These are phyloP conservation scores for Cepaea hortensis DNA, from an alignment of 2,888 invertebrate genomes.

Conservation along the genomic window DNA sequence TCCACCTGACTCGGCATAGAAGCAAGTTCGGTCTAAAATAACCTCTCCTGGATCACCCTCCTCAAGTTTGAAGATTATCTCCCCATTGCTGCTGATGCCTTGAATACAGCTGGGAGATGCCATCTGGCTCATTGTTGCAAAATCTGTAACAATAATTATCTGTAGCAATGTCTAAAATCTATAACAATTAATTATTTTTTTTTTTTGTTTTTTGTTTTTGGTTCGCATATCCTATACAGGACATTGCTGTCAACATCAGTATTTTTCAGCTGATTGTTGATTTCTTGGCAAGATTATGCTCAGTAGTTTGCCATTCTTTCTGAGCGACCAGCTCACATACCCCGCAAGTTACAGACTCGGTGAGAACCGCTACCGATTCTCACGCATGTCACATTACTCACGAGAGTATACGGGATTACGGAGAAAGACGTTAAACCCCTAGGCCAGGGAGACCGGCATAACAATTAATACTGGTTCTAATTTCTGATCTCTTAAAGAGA, in stretches of 20 bases:
- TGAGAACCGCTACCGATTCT: background rate
- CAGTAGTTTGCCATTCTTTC: too few species aligned
- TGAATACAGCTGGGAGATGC: conserved; percentile 7
- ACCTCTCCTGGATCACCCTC: conserved; percentile 49
- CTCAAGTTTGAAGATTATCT: conserved; percentile 3
- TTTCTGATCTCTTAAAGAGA: too few species aligned
- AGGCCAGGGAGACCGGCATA: background rate
- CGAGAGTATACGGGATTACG: background rate
- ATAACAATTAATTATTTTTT: background rate
- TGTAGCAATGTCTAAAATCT: background rate
- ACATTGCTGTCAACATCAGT: too few species aligned
- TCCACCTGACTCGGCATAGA: conserved; percentile 98
- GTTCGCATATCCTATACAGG: too few species aligned
- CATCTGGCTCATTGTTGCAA: conserved; percentile 5
- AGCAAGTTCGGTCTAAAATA: conserved; percentile 91
- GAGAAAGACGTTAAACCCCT: too few species aligned
- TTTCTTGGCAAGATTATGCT: too few species aligned
- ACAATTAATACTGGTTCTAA: background rate
- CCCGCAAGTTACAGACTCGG: too few species aligned
- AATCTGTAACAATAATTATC: conserved; percentile 12
- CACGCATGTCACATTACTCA: background rate
- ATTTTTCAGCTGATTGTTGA: too few species aligned
- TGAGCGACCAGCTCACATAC: too few species aligned
- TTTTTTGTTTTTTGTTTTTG: too few species aligned
- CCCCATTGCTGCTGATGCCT: conserved; percentile 32